These are phyloP conservation scores for Penaeus vannamei DNA, from an alignment of 1,140 invertebrate genomes.

Conservation along the genomic window DNA sequence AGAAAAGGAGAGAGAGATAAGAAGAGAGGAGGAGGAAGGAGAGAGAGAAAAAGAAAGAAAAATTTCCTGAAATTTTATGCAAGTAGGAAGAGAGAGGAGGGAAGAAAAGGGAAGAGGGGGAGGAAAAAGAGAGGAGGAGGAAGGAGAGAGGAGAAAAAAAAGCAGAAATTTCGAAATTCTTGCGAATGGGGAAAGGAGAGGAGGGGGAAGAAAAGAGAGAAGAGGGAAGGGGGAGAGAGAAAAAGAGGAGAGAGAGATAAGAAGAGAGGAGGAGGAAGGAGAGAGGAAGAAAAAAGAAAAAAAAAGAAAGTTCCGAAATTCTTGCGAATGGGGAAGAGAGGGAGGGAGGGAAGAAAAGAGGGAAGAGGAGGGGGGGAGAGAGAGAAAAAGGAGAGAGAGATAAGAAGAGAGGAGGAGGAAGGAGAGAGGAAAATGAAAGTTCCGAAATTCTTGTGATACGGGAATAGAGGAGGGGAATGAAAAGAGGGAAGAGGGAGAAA, in stretches of 20 bases:
- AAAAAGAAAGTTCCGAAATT: no score
- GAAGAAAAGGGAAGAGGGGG: no score
- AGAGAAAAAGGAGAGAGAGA: no score
- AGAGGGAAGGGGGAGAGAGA: background rate
- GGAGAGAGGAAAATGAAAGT: background rate
- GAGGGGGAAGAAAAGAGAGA: background rate
- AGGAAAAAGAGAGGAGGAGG: background rate
- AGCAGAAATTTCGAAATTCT: background rate
- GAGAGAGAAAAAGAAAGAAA: no score
- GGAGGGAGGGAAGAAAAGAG: slow-evolving; percentile 4
- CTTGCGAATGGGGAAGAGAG: no score
- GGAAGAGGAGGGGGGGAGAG: no score
- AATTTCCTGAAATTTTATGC: background rate
- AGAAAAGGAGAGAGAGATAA: background rate
- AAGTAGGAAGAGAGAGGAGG: background rate
- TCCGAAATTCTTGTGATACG: background rate
- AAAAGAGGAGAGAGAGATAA: slow-evolving; percentile 3
- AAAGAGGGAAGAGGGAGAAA: no score
- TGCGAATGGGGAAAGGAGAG: background rate
- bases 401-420: slow-evolving; percentile 1
- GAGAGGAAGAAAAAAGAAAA: background rate
- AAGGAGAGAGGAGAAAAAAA: slow-evolving; percentile 8
- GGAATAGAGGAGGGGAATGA: background rate
- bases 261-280: no score
- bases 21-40: background rate